phyloP scores from a whole-genome alignment of 2,888 invertebrate genomes.

The Brachypterus glaber region DNA sequence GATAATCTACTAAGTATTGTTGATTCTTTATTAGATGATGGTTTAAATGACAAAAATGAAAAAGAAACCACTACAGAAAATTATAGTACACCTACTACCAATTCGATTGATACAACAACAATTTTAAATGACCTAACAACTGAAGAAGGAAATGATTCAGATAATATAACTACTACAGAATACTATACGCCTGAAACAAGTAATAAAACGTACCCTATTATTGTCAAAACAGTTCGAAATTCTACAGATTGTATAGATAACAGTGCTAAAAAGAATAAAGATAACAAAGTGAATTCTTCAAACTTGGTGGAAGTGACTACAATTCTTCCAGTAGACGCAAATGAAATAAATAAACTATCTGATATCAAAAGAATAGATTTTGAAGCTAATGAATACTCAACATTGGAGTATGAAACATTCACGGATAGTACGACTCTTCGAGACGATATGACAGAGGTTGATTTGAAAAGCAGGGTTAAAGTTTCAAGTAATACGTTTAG shows the following conservation, averaged over 20 bases:
- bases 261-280: too few species aligned
- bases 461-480: slow-evolving; percentile 34
- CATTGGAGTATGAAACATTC: neutral
- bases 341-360: slow-evolving; percentile 22
- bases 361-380: slow-evolving; percentile 16
- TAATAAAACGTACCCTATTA: slow-evolving; percentile 22
- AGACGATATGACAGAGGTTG: slow-evolving; percentile 20
- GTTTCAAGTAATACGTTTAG: slow-evolving; percentile 39
- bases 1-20: slow-evolving; percentile 26
- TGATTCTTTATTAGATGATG: slow-evolving; percentile 26
- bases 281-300: neutral
- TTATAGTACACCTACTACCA: slow-evolving; percentile 11
- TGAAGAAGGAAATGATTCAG: slow-evolving; percentile 7
- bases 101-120: neutral
- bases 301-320: slow-evolving; percentile 14
- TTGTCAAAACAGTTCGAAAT: slow-evolving; percentile 30
- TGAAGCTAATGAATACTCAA: slow-evolving; percentile 5
- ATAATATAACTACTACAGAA: slow-evolving; percentile 13
- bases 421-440: slow-evolving; percentile 8
- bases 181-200: slow-evolving; percentile 10
- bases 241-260: slow-evolving; percentile 33
- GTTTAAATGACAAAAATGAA: slow-evolving; percentile 26
- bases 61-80: slow-evolving; percentile 18
- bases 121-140: slow-evolving; percentile 2
- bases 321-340: slow-evolving; percentile 17